Percentiles rank a stretch among this genome's conserved stretches.
Evolutionary conservation across 30 jellyfish, hydroid and myxozoan species (phyloP).

Genomic region (Clytia hemisphaerica): DNA sequence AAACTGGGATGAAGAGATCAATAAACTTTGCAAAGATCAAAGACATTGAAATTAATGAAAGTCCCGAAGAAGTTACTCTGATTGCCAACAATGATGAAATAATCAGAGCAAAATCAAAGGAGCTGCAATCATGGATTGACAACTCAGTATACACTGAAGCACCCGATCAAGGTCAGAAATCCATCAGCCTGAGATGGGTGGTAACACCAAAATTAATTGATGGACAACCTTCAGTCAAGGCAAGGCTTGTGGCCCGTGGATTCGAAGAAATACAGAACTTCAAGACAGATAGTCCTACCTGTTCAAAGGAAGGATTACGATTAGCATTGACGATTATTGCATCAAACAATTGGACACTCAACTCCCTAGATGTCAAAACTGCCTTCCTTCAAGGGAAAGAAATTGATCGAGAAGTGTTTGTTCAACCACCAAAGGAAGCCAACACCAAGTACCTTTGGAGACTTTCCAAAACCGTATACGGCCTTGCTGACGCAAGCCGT

Average conservation of each 20-base stretch:
- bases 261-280: conserved; percentile 5
- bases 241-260: conserved; percentile 42
- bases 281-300: conserved; percentile 22
- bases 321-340: background rate
- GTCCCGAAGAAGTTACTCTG: no score
- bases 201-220: background rate
- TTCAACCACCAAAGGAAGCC: conserved; percentile 36
- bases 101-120: conserved; percentile 8
- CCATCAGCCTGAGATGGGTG: conserved; percentile 16
- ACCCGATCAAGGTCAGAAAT: conserved; percentile 10
- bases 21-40: no score
- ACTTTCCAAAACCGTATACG: conserved; percentile 28
- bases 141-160: background rate
- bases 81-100: no score
- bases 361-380: conserved; percentile 6
- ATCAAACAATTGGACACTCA: conserved; percentile 14
- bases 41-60: no score
- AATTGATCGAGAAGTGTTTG: conserved; percentile 7
- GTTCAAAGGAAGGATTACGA: background rate
- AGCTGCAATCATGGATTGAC: background rate
- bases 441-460: conserved; percentile 22
- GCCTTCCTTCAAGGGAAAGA: conserved; percentile 5
- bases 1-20: no score
- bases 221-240: conserved; percentile 4
- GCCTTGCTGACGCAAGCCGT: conserved; percentile 24